Evolutionary conservation across 1,140 invertebrate species (phyloP).

Genomic region (Melitaea cinxia): DNA sequence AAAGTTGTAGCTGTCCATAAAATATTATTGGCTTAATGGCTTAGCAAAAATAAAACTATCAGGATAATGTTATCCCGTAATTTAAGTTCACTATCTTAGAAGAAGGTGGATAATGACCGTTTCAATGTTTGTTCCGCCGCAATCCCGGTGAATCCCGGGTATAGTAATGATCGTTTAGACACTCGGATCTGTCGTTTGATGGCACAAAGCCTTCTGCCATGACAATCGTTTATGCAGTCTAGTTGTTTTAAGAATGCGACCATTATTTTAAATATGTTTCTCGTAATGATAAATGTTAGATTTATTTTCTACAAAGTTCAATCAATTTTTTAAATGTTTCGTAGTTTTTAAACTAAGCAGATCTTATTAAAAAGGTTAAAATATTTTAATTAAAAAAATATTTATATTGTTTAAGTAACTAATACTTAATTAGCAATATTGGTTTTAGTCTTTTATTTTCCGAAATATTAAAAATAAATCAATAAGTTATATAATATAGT

Average conservation of each 20-base stretch:
- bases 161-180: conserved; percentile 36
- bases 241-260: conserved; percentile 4
- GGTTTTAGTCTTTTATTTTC: no score
- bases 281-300: not conserved
- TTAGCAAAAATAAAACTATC: conserved; percentile 6
- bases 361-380: no score
- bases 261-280: not conserved
- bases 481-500: no score
- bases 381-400: no score
- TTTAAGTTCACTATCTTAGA: conserved; percentile 12
- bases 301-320: not conserved
- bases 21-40: not conserved
- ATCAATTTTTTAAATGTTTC: not conserved
- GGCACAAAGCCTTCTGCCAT: conserved; percentile 16
- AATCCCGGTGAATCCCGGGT: conserved; percentile 25
- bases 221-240: conserved; percentile 20
- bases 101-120: conserved; percentile 30
- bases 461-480: no score
- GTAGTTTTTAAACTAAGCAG: no score
- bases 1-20: not conserved
- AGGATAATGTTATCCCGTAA: conserved; percentile 6
- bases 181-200: conserved; percentile 35
- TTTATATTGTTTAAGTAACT: no score
- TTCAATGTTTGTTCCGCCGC: conserved; percentile 22
- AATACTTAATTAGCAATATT: no score